Percentiles rank a stretch among this genome's conserved stretches.
Evolutionary conservation across 2,888 invertebrate species (phyloP).

Genomic region (Drosophila setosimentum): DNA sequence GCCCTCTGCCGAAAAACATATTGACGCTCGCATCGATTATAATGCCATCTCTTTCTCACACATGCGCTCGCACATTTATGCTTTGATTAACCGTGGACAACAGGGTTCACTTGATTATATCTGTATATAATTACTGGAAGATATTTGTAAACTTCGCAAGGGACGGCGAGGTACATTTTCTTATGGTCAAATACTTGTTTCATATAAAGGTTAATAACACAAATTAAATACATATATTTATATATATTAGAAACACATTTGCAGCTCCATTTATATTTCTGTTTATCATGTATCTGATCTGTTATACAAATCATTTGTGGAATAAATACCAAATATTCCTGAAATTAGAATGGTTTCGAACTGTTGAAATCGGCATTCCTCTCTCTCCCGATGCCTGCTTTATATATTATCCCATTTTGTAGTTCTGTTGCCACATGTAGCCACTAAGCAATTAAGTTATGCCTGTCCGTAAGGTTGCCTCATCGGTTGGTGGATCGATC

Average conservation of each 20-base stretch:
- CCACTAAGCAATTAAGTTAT: background rate
- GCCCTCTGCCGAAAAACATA: too few species aligned
- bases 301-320: background rate
- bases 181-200: background rate
- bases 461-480: background rate
- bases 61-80: too few species aligned
- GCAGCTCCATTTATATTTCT: background rate
- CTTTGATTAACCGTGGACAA: background rate
- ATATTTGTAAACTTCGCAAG: background rate
- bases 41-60: too few species aligned
- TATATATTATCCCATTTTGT: too few species aligned
- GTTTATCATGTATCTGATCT: background rate
- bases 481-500: background rate
- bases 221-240: background rate
- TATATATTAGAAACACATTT: background rate
- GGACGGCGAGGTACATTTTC: background rate
- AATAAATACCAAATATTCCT: background rate
- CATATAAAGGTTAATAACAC: background rate
- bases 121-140: background rate
- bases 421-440: too few species aligned
- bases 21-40: too few species aligned
- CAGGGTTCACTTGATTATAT: background rate
- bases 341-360: background rate
- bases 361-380: background rate
- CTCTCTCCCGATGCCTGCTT: background rate